Evolutionary conservation across 2,888 invertebrate genomes (phyloP), one percentile per base, ranked within the genome.

Genomic region (Acleris cristana): DNA sequence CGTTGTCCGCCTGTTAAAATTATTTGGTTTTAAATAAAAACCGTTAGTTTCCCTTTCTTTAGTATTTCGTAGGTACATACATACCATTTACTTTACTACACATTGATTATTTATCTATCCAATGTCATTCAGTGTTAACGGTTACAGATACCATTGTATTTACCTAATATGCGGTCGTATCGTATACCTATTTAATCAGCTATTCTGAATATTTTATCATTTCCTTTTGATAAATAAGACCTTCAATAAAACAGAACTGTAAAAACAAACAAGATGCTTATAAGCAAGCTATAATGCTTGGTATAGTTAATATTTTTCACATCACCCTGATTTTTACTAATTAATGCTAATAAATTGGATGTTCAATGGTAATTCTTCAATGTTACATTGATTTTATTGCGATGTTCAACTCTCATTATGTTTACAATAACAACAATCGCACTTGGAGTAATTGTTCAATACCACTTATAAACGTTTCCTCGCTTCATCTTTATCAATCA

Each of bases 31-130:
- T 3, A 40, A 40, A 40, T 40, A 40, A 0, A 40, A 40, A 14
- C 14, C 12, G 12, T 4, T 34, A 10, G 10, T 34, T 34, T 40
- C 40, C 2, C 4, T 14, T 12, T 40, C 2, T 40, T 40, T 12
- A 12, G 40, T 40, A 40, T 40, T 12, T 12, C 3, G 40, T 40
- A 40, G 14, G 40, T 40, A 40, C 3, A 3, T 40, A 40, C 34
- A 14, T 40, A 40, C 40, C 16, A n/a, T 18, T 18, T 7, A 51
- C 34, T 40, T 34, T 49, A 58, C 53, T 53, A 44, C 49, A 58
- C 62, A 62, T 67, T 58, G 67, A 67, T 63, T 67, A 63, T 63
- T 67, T 56, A 67, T 67, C 67, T 67, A 44, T 63, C 14, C 67
- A 67, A 67, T 67, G 67, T 58, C 67, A 63, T 48, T 21, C 52